These are phyloP conservation scores for Operophtera brumata DNA, from an alignment of 2,888 invertebrate genomes.

Conservation along the genomic window DNA sequence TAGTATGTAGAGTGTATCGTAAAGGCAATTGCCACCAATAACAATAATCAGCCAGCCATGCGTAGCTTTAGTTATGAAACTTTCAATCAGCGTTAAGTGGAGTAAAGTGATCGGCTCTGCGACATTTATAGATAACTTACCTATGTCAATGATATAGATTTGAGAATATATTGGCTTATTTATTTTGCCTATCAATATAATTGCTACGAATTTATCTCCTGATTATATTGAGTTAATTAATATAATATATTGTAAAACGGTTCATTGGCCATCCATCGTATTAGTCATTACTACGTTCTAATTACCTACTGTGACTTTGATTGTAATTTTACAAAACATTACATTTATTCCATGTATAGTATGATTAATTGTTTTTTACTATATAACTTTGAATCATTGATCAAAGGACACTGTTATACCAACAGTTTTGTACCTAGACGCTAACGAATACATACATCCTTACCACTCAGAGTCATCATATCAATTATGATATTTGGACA, in stretches of 20 bases:
- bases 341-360: background rate
- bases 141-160: conserved; percentile 28
- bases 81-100: conserved; percentile 38
- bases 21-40: conserved; percentile 31
- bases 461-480: conserved; percentile 4
- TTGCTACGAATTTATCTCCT: conserved; percentile 26
- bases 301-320: background rate
- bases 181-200: conserved; percentile 11
- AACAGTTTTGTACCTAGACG: conserved; percentile 1
- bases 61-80: conserved; percentile 37
- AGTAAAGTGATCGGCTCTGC: conserved; percentile 28
- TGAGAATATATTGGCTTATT: conserved; percentile 11
- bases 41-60: conserved; percentile 29
- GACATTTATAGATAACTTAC: conserved; percentile 11
- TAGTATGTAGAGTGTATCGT: background rate
- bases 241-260: conserved; percentile 16
- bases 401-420: background rate
- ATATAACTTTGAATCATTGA: conserved; percentile 1
- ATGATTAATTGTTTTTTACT: background rate
- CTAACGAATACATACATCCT: conserved; percentile 18
- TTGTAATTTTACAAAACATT: conserved; percentile 1
- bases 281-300: background rate
- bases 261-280: conserved; percentile 20
- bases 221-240: conserved; percentile 21
- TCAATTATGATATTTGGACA: conserved; percentile 21